Percentiles rank a stretch among this genome's conserved stretches.
These are phyloP conservation scores for Tuta absoluta DNA, from an alignment of 2,888 invertebrate species.

Conservation along the genomic window DNA sequence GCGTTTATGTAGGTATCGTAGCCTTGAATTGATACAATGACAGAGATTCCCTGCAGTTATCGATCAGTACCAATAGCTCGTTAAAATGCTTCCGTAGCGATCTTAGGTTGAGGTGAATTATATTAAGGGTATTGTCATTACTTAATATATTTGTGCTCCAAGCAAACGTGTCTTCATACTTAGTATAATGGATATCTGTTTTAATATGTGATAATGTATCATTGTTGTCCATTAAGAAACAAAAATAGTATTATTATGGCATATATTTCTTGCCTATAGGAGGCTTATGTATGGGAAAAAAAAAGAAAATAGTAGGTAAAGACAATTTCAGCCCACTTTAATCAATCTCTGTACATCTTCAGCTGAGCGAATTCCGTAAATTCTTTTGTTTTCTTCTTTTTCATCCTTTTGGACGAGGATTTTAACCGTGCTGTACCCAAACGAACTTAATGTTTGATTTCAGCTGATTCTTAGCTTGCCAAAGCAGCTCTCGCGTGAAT, in stretches of 20 bases:
- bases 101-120: slow-evolving; percentile 22
- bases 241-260: neutral
- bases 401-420: slow-evolving; percentile 21
- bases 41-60: neutral
- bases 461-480: neutral
- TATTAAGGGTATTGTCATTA: neutral
- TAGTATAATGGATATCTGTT: slow-evolving; percentile 17
- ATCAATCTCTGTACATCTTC: slow-evolving; percentile 17
- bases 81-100: slow-evolving; percentile 10
- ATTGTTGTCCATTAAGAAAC: neutral
- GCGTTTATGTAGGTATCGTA: neutral
- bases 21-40: neutral
- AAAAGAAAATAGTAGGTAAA: neutral
- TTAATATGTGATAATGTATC: slow-evolving; percentile 11
- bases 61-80: neutral
- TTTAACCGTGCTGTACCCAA: slow-evolving; percentile 27
- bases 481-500: slow-evolving; percentile 14
- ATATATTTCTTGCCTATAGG: slow-evolving; percentile 6
- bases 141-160: neutral
- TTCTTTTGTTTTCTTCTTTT: slow-evolving; percentile 15
- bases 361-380: slow-evolving; percentile 16
- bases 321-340: neutral
- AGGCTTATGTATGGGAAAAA: neutral
- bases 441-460: slow-evolving; percentile 13
- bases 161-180: neutral